A percentile compares a stretch with the other conserved stretches of the same genome.
These are phyloP conservation scores for Cephalotes varians DNA, from an alignment of 2,888 invertebrate species.

Conservation along the genomic window DNA sequence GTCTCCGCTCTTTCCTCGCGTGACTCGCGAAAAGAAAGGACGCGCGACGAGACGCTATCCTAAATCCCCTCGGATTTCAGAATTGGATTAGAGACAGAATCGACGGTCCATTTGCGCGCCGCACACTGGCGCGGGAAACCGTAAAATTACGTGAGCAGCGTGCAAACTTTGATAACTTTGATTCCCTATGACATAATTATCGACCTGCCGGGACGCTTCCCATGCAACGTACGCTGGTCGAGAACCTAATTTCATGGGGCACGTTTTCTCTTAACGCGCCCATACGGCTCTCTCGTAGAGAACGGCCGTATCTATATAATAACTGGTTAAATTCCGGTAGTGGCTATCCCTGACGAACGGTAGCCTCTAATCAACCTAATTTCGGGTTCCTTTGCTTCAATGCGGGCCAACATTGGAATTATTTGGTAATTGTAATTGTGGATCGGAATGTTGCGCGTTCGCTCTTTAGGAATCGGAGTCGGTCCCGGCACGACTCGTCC, in stretches of 20 bases:
- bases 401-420: slow-evolving; percentile 83
- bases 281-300: slow-evolving; percentile 53
- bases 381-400: slow-evolving; percentile 82
- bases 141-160: slow-evolving; percentile 56
- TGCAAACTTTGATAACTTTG: slow-evolving; percentile 45
- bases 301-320: slow-evolving; percentile 81
- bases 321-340: slow-evolving; percentile 86
- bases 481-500: background rate
- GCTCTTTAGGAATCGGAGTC: slow-evolving; percentile 67
- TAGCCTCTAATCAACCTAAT: slow-evolving; percentile 86
- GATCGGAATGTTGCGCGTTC: slow-evolving; percentile 83
- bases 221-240: slow-evolving; percentile 61
- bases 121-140: slow-evolving; percentile 10
- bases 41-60: background rate
- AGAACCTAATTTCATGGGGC: slow-evolving; percentile 74
- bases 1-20: background rate
- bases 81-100: slow-evolving; percentile 16
- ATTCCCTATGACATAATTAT: slow-evolving; percentile 55
- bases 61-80: background rate
- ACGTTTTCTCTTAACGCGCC: slow-evolving; percentile 71
- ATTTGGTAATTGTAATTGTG: slow-evolving; percentile 85
- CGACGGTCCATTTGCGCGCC: background rate
- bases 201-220: slow-evolving; percentile 33
- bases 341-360: slow-evolving; percentile 84
- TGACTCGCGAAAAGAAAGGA: too few species aligned